Evolutionary conservation across 2,797 vertebrate species (phyloP).

Genomic region (Ataeniobius toweri): DNA sequence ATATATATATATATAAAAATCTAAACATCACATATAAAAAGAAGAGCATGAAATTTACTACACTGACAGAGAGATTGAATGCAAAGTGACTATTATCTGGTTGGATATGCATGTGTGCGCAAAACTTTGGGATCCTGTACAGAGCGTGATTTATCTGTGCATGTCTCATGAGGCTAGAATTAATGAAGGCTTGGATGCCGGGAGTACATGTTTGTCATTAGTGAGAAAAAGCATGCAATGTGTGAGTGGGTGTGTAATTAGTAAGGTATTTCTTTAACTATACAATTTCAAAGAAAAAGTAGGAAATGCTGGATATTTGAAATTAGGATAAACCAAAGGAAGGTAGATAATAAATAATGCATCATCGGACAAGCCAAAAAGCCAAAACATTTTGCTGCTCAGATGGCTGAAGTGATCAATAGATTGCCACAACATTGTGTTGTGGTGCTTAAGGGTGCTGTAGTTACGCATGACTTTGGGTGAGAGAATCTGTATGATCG

Average conservation of each 20-base stretch:
- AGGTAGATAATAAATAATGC: background rate
- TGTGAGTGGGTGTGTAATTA: slow-evolving; percentile 25
- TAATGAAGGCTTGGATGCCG: slow-evolving; percentile 71
- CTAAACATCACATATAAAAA: no score
- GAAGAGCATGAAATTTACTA: no score
- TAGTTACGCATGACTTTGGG: no score
- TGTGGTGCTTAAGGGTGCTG: no score
- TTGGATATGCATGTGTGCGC: slow-evolving; percentile 3
- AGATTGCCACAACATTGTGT: no score
- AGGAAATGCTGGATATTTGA: background rate
- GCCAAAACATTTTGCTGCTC: background rate
- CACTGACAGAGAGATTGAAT: background rate
- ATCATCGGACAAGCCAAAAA: background rate
- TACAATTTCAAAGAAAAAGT: slow-evolving; percentile 28
- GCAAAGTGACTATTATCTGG: background rate
- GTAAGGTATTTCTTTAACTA: slow-evolving; percentile 50
- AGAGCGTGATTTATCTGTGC: slow-evolving; percentile 68
- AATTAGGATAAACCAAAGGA: background rate
- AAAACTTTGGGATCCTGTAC: slow-evolving; percentile 50
- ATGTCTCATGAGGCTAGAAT: slow-evolving; percentile 60
- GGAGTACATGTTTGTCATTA: slow-evolving; percentile 60
- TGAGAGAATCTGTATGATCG: background rate
- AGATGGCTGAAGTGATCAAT: no score
- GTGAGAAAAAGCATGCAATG: slow-evolving; percentile 21
- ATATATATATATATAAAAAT: background rate